A percentile compares a stretch with the other conserved stretches of the same genome.
Evolutionary conservation across 2,113 vertebrate species (phyloP).

Genomic region (Balaeniceps rex): DNA sequence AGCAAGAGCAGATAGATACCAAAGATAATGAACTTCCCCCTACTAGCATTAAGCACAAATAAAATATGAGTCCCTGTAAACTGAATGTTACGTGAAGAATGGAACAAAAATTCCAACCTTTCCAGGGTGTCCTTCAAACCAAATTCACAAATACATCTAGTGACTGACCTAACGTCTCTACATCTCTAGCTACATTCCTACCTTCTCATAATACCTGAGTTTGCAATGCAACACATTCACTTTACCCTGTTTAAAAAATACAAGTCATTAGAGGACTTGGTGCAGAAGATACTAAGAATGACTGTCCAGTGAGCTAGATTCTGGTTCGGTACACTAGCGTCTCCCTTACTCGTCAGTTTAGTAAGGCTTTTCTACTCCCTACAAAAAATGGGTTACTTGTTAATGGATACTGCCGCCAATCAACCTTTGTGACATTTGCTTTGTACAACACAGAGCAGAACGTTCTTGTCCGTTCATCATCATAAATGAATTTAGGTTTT

Average conservation of each 20-base stretch:
- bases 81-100: conserved; percentile 61
- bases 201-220: conserved; percentile 85
- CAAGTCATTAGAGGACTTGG: conserved; percentile 83
- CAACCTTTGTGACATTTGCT: conserved; percentile 46
- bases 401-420: conserved; percentile 59
- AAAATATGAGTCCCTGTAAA: conserved; percentile 73
- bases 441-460: conserved; percentile 52
- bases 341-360: conserved; percentile 42
- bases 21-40: conserved; percentile 59
- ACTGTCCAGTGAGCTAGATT: conserved; percentile 57
- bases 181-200: conserved; percentile 75
- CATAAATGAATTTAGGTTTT: background rate
- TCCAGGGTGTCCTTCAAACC: conserved; percentile 80
- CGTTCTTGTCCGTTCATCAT: background rate
- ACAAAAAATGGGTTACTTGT: conserved; percentile 49
- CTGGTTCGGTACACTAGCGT: conserved; percentile 24
- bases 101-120: conserved; percentile 70
- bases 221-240: conserved; percentile 87
- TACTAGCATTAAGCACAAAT: conserved; percentile 68
- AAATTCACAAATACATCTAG: conserved; percentile 82
- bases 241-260: conserved; percentile 95
- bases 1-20: conserved; percentile 56
- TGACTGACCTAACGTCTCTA: conserved; percentile 84
- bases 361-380: conserved; percentile 46
- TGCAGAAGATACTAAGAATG: conserved; percentile 77